Evolutionary conservation across 2,113 vertebrate species (phyloP).

Genomic region (Cottus gobio): DNA sequence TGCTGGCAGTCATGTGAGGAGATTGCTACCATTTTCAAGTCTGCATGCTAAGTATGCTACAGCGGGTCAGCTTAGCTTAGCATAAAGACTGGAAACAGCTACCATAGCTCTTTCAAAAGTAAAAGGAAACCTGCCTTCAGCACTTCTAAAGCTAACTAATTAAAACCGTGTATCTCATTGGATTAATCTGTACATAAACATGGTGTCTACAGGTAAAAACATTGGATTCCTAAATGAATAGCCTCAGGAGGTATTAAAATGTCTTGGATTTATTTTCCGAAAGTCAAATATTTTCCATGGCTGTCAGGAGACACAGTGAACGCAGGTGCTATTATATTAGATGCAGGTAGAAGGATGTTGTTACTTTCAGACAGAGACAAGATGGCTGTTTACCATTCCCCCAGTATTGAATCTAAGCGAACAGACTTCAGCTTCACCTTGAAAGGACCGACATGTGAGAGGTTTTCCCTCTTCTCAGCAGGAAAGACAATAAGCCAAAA

Average conservation of each 20-base stretch:
- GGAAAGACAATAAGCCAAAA: not conserved
- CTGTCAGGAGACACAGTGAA: not conserved
- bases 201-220: not conserved
- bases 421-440: not conserved
- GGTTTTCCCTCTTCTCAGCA: not conserved
- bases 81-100: not conserved
- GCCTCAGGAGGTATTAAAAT: not conserved
- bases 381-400: not conserved
- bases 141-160: not conserved
- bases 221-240: not conserved
- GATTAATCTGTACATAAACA: not conserved
- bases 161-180: not conserved
- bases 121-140: not conserved
- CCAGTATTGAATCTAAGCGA: constrained; percentile 5
- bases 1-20: not conserved
- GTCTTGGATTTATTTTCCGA: not conserved
- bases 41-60: not conserved
- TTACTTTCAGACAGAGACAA: not conserved
- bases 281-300: not conserved
- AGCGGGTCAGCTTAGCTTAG: constrained; percentile 15
- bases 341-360: not conserved
- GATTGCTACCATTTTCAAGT: not conserved
- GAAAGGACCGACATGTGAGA: not conserved
- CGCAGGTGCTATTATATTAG: not conserved
- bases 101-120: not conserved